Base-by-base conservation (phyloP, 1,140 invertebrate genomes). In the Drosophila mayri region DNA sequence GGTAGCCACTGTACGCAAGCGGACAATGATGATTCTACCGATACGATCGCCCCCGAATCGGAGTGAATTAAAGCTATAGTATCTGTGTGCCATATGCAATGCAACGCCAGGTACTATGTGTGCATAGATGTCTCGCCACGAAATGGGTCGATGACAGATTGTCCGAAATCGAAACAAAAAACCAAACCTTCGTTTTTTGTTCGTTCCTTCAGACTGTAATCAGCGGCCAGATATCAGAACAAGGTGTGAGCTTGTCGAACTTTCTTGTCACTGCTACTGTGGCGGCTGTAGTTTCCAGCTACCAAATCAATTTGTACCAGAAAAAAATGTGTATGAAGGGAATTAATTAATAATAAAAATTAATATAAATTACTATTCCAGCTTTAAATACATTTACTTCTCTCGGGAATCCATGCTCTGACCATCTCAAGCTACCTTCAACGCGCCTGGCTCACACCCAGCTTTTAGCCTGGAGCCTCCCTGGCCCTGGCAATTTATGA, bases 401-500 rank as follows among this genome's bases (percentile, higher is more conserved):
- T 18, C 6, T 6, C 18, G 12, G 16, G n/a, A 52, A 38, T 20
- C 4, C 35, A 41, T n/a, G 16, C 16, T n/a, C 7, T 10, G 38
- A n/a, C 1, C 28, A 30, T 30, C 28, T 30, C 28, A 30, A 25
- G 20, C 72, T 84, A 16, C 28, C 68, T 54, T 59, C 18, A 61
- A 46, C 52, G 52, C 25, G 58, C 55, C 60, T 68, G 60, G 40
- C 55, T 25, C 41, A 32, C 58, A 55, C 40, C 52, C 62, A 73
- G 71, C 78, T 79, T 70, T 49, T 68, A 50, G 61, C 35, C 44
- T 12, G 43, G n/a, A 28, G 37, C 40, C 49, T 65, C 22, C 40
- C 40, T 30, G 40, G 37, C 32, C 40, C 30, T 55, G 43, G 32
- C 68, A 83, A 87, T 88, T 88, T 87, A 87, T 74, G 81, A 87